Evolutionary conservation across 2,113 vertebrate genomes (phyloP).

Genomic region (Porphyrio hochstetteri): DNA sequence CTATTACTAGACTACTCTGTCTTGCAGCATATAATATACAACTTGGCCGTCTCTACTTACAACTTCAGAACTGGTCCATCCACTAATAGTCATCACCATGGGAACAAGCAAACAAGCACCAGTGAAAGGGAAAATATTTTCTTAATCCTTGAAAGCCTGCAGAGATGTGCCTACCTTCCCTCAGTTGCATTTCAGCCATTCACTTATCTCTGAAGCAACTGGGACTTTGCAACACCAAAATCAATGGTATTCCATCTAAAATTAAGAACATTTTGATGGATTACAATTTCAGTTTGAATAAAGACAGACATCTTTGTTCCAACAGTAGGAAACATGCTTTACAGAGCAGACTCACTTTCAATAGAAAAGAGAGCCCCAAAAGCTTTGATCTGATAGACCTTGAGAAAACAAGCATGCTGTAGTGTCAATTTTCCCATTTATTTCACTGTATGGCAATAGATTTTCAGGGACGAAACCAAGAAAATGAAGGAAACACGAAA

Average conservation of each 20-base stretch:
- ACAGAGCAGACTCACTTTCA: not conserved
- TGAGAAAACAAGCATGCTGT: not conserved
- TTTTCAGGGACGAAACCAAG: not conserved
- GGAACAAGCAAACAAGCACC: slow-evolving; percentile 21
- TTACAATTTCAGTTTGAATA: not conserved
- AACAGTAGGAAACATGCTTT: not conserved
- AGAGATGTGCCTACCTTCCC: not conserved
- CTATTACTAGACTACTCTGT: not conserved
- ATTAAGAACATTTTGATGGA: not conserved
- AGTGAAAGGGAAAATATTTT: not conserved
- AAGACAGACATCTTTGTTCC: not conserved
- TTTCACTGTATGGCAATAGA: not conserved
- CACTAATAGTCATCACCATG: not conserved
- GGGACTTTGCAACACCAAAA: not conserved
- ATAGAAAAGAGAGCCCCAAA: not conserved
- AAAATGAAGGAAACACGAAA: not conserved
- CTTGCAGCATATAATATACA: not conserved
- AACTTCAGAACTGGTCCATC: not conserved
- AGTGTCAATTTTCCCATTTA: not conserved
- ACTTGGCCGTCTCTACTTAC: not conserved
- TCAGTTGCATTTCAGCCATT: not conserved
- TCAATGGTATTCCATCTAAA: not conserved
- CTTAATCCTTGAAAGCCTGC: not conserved
- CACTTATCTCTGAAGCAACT: not conserved
- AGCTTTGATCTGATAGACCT: not conserved